Conservation (phyloP, 2,888 invertebrate species). For the Pediacus dermestoides region DNA sequence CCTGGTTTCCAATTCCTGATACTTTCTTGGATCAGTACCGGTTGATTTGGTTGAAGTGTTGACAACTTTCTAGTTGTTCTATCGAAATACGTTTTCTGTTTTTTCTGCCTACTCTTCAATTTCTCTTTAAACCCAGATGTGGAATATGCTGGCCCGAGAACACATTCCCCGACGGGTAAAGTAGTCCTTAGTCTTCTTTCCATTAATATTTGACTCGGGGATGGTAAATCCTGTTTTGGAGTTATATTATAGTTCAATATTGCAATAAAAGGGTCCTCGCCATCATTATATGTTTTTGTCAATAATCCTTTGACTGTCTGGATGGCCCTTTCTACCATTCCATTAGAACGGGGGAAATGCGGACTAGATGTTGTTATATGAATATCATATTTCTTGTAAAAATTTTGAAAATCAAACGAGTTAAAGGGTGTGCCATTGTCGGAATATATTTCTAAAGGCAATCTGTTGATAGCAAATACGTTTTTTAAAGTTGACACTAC, state of each 20-base stretch:
- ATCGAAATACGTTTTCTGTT: constrained; percentile 12
- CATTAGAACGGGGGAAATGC: constrained; percentile 21
- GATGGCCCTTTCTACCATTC: constrained; percentile 26
- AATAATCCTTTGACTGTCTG: constrained; percentile 28
- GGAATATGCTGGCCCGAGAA: constrained; percentile 18
- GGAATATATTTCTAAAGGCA: constrained; percentile 19
- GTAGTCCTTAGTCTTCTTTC: constrained; percentile 28
- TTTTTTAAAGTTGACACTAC: constrained; percentile 13
- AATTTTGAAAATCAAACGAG: constrained; percentile 20
- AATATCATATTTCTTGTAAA: constrained; percentile 23
- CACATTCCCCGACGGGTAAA: constrained; percentile 15
- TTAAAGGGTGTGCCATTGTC: constrained; percentile 23
- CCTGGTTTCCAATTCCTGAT: constrained; percentile 13
- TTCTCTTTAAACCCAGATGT: constrained; percentile 7
- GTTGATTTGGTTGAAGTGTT: constrained; percentile 7
- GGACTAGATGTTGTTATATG: constrained; percentile 24
- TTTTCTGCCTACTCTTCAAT: constrained; percentile 5
- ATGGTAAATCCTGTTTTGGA: constrained; percentile 26
- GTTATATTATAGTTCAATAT: constrained; percentile 26
- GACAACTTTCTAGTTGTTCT: constrained; percentile 7
- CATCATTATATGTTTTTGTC: constrained; percentile 18
- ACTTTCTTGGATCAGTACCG: constrained; percentile 10
- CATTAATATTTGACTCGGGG: constrained; percentile 27
- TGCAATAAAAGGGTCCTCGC: constrained; percentile 27
- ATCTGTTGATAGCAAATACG: constrained; percentile 17